Evolutionary conservation across 23 tunicate genomes (phyloP).

Genomic region (Aplidium turbinatum): DNA sequence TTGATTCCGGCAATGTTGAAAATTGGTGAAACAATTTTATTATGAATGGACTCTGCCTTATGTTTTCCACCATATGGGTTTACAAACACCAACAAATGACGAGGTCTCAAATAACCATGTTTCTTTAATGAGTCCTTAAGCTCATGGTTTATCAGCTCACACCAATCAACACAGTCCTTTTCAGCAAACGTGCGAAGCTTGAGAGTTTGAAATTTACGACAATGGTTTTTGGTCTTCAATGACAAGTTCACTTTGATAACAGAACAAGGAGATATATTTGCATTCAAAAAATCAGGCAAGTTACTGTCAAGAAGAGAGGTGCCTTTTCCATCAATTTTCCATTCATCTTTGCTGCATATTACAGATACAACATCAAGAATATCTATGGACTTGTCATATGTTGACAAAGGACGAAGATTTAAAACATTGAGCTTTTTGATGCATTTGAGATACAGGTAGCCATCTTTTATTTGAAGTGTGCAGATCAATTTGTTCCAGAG

Average conservation of each 20-base stretch:
- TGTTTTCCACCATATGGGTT: conserved; percentile 85
- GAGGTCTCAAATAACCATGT: conserved; percentile 38
- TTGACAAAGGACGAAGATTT: conserved; percentile 8
- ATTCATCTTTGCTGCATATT: neutral
- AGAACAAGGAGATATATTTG: conserved; percentile 19
- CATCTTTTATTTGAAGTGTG: conserved; percentile 30
- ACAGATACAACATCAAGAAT: conserved; percentile 47
- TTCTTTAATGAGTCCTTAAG: conserved; percentile 1
- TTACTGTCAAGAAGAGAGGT: neutral
- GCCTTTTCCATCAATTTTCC: conserved; percentile 24
- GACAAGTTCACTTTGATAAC: conserved; percentile 20
- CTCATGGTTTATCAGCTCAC: conserved; percentile 1
- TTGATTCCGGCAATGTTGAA: conserved; percentile 61
- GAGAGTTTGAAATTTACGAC: conserved; percentile 42
- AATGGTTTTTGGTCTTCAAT: conserved; percentile 34
- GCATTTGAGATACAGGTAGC: conserved; percentile 17
- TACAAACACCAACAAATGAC: conserved; percentile 59
- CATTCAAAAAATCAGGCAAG: conserved; percentile 6
- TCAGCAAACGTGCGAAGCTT: conserved; percentile 34
- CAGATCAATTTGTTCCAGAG: conserved; percentile 23
- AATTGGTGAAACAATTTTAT: conserved; percentile 50
- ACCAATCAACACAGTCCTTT: conserved; percentile 35
- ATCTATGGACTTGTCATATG: conserved; percentile 24
- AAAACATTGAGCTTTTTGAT: conserved; percentile 26
- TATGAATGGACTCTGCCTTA: conserved; percentile 46